Base-by-base conservation (phyloP, 2,113 vertebrate species). In the Haliaeetus leucogaster region DNA sequence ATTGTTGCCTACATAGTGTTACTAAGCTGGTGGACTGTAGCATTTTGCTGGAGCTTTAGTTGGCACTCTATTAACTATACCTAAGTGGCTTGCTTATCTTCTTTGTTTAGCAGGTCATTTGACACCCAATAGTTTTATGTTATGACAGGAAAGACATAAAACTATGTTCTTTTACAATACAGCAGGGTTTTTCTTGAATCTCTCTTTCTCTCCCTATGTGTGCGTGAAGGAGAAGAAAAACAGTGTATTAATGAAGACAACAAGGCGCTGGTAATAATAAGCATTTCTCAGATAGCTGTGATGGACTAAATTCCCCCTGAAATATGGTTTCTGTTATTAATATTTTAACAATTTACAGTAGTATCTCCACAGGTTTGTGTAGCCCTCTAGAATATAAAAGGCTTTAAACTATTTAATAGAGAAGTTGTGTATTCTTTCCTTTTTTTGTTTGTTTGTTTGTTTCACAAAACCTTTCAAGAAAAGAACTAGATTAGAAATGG, bases 91-190 rank as follows among this genome's bases (percentile, higher is more conserved):
- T 94, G 61, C 82, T 87, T 96, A 92, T 97, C 93, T 92, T 89
- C 52, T 91, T 96, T 92, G 82, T 97, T 94, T 96, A 95, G 63
- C 26, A 62, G 63, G 77, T 87, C 91, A 91, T 95, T 97, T 96
- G 85, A 87, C 84, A 94, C 43, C 22, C 66, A 92, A 58, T 56
- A 93, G 92, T 88, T 96, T 90, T 86, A 72, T 86, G 34, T 68
- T 87, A 78, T 42, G 13, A 90, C 92, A 92, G 13, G 38, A 86
- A 89, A 89, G 62, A 55, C 2, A 91, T 68, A 68, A 95, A 73
- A 43, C 8, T 53, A 47, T 27, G 48, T 56, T 17, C 6, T 42
- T 78, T 89, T 89, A 71, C 36, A 65, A 34, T 74, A 79, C 25
- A 68, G 16, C 8, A 78, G 9, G 5, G 7, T 20, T 68, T 63